Conservation (phyloP, 2,888 invertebrate species). For the Drosophila imparisetae region DNA sequence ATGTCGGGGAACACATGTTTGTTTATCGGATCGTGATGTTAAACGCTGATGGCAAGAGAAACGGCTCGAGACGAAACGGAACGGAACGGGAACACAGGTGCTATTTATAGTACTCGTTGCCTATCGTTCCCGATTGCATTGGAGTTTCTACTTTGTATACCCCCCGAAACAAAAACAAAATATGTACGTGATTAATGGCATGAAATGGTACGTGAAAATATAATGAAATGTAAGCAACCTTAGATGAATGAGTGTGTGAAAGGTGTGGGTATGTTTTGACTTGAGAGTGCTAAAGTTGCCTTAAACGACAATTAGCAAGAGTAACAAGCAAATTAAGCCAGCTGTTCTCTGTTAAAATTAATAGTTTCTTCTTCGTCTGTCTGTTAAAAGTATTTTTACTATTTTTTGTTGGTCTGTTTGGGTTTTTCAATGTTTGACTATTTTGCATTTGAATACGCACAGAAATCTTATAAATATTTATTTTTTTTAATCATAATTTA, state of each 20-base stretch:
- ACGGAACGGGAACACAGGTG: constrained; percentile 3
- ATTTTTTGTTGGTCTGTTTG: not conserved
- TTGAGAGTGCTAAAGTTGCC: not conserved
- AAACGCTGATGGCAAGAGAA: constrained; percentile 3
- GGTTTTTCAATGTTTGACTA: not conserved
- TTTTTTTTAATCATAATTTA: not conserved
- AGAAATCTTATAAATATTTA: not conserved
- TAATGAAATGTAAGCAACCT: not conserved
- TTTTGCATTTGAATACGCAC: not conserved
- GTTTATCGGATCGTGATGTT: constrained; percentile 17
- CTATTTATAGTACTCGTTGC: not conserved
- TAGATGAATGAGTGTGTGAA: not conserved
- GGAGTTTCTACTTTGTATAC: not conserved
- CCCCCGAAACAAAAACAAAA: not conserved
- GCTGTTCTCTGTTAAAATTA: not conserved
- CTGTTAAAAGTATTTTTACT: not conserved
- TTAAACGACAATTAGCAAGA: too few relatives aligned
- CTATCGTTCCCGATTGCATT: not conserved
- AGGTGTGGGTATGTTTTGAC: not conserved
- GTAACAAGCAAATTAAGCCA: not conserved
- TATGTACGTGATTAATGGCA: constrained; percentile 3
- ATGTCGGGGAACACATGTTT: constrained; percentile 17
- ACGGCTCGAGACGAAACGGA: not conserved
- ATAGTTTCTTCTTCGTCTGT: not conserved
- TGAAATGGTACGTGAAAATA: constrained; percentile 9